Base-by-base conservation (phyloP, 37 sponge, comb jelly and placozoan species). In the Eunapius fragilis region DNA sequence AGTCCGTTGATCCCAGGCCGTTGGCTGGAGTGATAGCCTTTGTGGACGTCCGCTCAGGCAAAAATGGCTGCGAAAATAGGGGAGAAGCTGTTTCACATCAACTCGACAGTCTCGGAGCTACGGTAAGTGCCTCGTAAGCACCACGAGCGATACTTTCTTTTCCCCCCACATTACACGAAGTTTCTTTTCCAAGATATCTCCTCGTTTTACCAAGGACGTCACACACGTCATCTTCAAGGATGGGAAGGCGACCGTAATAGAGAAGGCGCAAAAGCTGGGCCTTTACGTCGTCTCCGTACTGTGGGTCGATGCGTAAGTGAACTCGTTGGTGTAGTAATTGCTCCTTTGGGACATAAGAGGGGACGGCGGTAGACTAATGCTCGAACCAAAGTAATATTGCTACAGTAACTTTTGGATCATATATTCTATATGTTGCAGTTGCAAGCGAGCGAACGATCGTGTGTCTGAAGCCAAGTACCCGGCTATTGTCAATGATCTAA, bases 381-480 rank as follows among this genome's bases (percentile, higher is more conserved):
- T n/a, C n/a, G n/a, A n/a, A n/a, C n/a, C n/a, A n/a, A n/a, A n/a
- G n/a, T n/a, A n/a, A n/a, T n/a, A n/a, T n/a, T n/a, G n/a, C n/a
- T n/a, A n/a, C n/a, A n/a, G n/a, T n/a, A n/a, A n/a, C n/a, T n/a
- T n/a, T n/a, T n/a, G n/a, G n/a, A n/a, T n/a, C n/a, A n/a, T 13
- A 24, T 37, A 6, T 4, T 25, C 37, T 84, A 2, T 24, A 27
- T 37, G 6, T 71, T 48, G 4, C 77, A 92, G 93, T 30, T 92
- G 89, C 32, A 74, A 70, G 72, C 45, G 75, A 19, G 78, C 72
- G 5, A 78, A 86, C 76, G 90, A 93, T 10, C 75, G 84, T 23
- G 83, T 83, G 9, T 86, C 94, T 17, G 94, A 93, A 76, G 88
- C 87, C 35, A 93, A 93, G 90, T 93, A 93, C 36, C 94, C 94